These are phyloP conservation scores for Lepidonotus clava DNA, from an alignment of 2,888 invertebrate genomes.

Conservation along the genomic window DNA sequence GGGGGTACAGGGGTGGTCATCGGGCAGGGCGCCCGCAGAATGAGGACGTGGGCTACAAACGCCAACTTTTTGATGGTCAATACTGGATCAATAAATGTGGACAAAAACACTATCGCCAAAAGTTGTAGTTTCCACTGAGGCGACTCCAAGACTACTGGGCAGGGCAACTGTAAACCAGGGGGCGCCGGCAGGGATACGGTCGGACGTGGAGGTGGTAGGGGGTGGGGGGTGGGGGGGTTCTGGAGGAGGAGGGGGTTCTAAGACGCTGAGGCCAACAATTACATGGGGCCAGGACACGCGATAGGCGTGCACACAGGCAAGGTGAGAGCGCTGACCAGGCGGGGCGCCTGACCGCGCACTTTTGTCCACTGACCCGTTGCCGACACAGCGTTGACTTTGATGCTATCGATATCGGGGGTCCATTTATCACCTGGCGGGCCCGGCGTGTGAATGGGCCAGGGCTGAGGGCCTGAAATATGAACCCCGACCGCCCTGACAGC, in stretches of 20 bases:
- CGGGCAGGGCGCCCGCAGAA: background rate
- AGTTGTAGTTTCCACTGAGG: background rate
- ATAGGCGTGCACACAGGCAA: background rate
- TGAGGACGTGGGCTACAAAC: background rate
- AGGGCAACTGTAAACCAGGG: too few relatives aligned
- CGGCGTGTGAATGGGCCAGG: background rate
- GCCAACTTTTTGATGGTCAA: background rate
- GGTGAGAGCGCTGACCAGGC: background rate
- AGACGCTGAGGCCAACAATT: background rate
- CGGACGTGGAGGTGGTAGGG: background rate
- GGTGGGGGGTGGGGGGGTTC: background rate
- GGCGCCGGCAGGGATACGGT: background rate
- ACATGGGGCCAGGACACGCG: background rate
- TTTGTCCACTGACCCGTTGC: constrained; percentile 28
- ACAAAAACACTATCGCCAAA: constrained; percentile 11
- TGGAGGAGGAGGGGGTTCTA: background rate
- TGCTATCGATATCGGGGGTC: constrained; percentile 27
- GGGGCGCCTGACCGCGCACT: constrained; percentile 23
- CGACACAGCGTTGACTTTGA: constrained; percentile 5
- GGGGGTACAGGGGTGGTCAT: background rate
- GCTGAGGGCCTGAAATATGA: constrained; percentile 3
- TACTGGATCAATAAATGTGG: background rate
- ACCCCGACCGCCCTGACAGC: constrained; percentile 5
- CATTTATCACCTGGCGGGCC: background rate
- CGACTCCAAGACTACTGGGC: too few relatives aligned